Evolutionary conservation across 2,888 invertebrate species (phyloP).

Genomic region (Agrypnus murinus): DNA sequence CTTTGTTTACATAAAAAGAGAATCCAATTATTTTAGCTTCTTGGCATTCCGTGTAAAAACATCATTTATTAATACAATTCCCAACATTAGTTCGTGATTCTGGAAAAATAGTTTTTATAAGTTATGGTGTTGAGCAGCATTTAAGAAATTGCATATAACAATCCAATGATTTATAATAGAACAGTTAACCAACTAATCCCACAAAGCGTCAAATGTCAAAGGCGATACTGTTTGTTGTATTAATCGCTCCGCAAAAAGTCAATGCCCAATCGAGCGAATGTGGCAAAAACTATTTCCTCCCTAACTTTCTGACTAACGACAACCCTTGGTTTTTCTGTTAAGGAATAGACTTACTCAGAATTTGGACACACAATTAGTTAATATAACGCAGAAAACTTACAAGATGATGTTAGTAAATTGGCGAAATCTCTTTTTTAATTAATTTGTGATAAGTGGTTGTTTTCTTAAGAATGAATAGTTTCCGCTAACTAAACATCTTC

Average conservation of each 20-base stretch:
- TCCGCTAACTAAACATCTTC: no score
- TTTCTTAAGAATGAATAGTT: no score
- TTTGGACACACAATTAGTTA: constrained; percentile 21
- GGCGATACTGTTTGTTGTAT: constrained; percentile 38
- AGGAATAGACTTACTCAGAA: constrained; percentile 6
- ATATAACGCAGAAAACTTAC: not conserved
- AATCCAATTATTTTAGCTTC: constrained; percentile 22
- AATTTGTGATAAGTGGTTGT: no score
- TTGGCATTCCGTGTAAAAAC: constrained; percentile 29
- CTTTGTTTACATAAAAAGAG: constrained; percentile 32
- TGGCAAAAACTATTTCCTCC: constrained; percentile 24
- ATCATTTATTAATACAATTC: constrained; percentile 20
- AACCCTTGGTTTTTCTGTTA: constrained; percentile 21
- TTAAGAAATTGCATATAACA: not conserved
- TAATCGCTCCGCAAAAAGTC: constrained; percentile 41
- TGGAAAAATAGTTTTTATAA: constrained; percentile 1
- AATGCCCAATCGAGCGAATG: constrained; percentile 28
- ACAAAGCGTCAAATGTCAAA: constrained; percentile 44
- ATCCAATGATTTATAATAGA: constrained; percentile 28
- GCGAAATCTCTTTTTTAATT: no score
- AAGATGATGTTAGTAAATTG: no score
- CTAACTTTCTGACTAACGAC: constrained; percentile 29
- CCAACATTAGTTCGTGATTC: constrained; percentile 22
- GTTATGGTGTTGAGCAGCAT: not conserved
- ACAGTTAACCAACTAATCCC: constrained; percentile 33